Evolutionary conservation across 2,888 invertebrate species (phyloP).

Genomic region (Brachyptera putata): DNA sequence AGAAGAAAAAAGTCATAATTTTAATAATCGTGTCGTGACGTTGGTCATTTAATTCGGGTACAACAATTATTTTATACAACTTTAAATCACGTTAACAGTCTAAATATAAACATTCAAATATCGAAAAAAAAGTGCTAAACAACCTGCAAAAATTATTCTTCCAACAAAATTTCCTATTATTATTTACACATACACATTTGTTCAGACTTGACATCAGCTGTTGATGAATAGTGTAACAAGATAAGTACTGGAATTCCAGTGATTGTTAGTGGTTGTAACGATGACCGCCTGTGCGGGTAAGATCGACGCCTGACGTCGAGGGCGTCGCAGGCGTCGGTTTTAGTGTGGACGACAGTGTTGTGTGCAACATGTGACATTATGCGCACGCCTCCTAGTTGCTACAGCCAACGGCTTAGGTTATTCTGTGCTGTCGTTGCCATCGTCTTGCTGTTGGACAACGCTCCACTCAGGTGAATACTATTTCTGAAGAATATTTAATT

Average conservation of each 20-base stretch:
- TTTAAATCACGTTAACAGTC: too few species aligned
- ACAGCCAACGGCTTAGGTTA: conserved; percentile 28
- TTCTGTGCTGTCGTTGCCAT: conserved; percentile 27
- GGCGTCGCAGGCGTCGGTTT: not conserved
- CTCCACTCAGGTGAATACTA: conserved; percentile 29
- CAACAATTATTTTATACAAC: too few species aligned
- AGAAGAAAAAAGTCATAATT: not conserved
- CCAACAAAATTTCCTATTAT: too few species aligned
- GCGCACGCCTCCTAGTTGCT: conserved; percentile 23
- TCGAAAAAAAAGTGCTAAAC: too few species aligned
- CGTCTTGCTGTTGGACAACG: conserved; percentile 23
- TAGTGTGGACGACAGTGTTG: not conserved
- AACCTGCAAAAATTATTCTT: too few species aligned
- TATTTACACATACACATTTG: too few species aligned
- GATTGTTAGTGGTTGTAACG: too few species aligned
- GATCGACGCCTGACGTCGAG: not conserved
- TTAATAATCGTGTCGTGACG: conserved; percentile 9
- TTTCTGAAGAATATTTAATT: too few species aligned
- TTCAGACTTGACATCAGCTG: too few species aligned
- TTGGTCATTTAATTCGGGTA: not conserved
- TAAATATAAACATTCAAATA: not conserved
- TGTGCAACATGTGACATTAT: conserved; percentile 25
- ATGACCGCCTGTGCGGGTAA: too few species aligned
- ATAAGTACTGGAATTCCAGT: too few species aligned
- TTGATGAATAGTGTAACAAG: too few species aligned